Evolutionary conservation across 1,140 invertebrate species (phyloP), one percentile per base, ranked within the genome.

Genomic region (Drosophila pseudoobscura): DNA sequence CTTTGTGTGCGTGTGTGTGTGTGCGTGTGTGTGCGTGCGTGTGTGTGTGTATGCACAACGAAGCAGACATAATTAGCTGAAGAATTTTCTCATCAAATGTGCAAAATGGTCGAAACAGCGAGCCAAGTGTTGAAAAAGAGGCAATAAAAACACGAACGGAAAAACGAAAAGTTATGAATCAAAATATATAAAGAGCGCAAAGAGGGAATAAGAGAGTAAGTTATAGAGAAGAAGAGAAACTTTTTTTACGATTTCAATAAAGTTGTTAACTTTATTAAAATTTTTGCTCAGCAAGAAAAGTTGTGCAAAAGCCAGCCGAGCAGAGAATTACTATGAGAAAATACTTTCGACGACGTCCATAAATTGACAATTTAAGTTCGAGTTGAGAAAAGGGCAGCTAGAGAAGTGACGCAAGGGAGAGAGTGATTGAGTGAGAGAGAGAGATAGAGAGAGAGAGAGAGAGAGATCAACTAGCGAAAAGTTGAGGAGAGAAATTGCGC

Each of bases 251-350:
- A 87, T 85, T 85, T 82, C 82, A 85, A 87, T 87, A 88, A 87
- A 87, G 75, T 87, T 87, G 78, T 87, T 87, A 87, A 87, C 82
- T 87, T 87, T 87, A 87, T 87, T 87, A 87, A 88, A 87, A 87
- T 88, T 78, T 85, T 75, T 78, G 74, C 82, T 80, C 77, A 64
- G 79, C 72, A 68, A 75, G 85, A 78, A 87, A 87, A 87, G 82
- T 87, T 88, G 75, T 66, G 69, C 73, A 75, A 87, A 66, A 82
- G 83, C 61, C 80, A 85, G 82, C 79, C 80, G 78, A 87, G 82
- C 80, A 85, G 80, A 87, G 80, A 85, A 85, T 85, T 87, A 85
- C 80, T 87, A 87, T 85, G 63, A 84, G 57, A 84, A 75, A 69
- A 87, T 87, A 88, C 82, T 88, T 88, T 87, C 76, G 66, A 71